A percentile compares a stretch with the other conserved stretches of the same genome.
Conservation (phyloP, 2,888 invertebrate species). For the Rhopalosiphum nymphaeae region DNA sequence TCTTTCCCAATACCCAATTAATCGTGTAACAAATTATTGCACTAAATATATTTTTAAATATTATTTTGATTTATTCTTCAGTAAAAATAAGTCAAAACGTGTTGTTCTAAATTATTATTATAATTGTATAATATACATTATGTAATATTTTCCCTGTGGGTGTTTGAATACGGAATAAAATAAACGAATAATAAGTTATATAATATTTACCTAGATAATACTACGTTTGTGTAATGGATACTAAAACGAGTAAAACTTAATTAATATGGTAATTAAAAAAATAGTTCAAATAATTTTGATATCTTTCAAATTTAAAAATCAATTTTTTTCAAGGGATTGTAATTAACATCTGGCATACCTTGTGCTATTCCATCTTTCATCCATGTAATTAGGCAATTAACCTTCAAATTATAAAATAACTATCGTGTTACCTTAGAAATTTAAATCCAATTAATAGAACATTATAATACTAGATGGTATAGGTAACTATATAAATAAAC, state of each 20-base stretch:
- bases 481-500: background rate
- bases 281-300: background rate
- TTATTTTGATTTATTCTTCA: background rate
- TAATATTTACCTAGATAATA: background rate
- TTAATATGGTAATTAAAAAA: background rate
- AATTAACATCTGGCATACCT: background rate
- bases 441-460: background rate
- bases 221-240: background rate
- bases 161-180: constrained; percentile 2
- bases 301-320: background rate
- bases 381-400: background rate
- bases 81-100: background rate
- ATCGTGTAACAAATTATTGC: background rate
- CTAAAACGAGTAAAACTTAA: background rate
- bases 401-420: background rate
- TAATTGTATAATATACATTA: background rate
- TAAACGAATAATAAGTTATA: background rate
- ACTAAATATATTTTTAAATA: background rate
- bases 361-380: background rate
- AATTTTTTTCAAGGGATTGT: background rate
- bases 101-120: background rate
- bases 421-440: background rate
- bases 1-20: background rate
- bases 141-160: background rate
- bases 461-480: background rate